phyloP scores from a whole-genome alignment of 2,888 invertebrate species.

The Spatulosminthurus flaviceps region DNA sequence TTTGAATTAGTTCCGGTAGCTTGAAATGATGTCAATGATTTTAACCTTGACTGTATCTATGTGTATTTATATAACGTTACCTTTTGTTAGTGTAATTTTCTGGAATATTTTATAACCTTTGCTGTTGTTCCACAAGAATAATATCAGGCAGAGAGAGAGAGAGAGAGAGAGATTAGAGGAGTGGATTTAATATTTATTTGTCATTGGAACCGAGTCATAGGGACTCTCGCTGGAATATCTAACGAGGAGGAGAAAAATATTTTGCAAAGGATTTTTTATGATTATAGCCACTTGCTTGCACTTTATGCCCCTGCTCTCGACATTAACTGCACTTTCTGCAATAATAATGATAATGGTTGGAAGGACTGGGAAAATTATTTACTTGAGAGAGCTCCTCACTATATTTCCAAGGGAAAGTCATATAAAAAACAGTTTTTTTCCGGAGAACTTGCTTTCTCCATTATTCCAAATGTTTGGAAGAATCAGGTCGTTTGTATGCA shows the following conservation, averaged over 20 bases:
- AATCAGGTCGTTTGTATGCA: constrained; percentile 31
- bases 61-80: no score
- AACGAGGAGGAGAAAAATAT: no score
- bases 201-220: no score
- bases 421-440: no score
- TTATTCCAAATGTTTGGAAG: background rate
- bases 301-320: background rate
- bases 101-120: no score
- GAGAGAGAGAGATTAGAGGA: no score
- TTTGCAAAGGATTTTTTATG: background rate
- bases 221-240: no score
- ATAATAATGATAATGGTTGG: constrained; percentile 9
- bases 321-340: constrained; percentile 13
- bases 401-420: background rate
- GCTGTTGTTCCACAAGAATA: no score
- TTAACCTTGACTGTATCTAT: background rate
- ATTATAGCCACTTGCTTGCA: constrained; percentile 18
- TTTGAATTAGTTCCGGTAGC: background rate
- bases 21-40: background rate
- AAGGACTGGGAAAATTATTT: background rate
- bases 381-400: no score
- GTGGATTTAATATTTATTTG: no score
- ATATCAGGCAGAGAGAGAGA: no score
- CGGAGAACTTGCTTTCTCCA: constrained; percentile 15
- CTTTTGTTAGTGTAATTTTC: no score